Conservation (phyloP, 1,140 invertebrate species). For the Atopsyche davidsoni region DNA sequence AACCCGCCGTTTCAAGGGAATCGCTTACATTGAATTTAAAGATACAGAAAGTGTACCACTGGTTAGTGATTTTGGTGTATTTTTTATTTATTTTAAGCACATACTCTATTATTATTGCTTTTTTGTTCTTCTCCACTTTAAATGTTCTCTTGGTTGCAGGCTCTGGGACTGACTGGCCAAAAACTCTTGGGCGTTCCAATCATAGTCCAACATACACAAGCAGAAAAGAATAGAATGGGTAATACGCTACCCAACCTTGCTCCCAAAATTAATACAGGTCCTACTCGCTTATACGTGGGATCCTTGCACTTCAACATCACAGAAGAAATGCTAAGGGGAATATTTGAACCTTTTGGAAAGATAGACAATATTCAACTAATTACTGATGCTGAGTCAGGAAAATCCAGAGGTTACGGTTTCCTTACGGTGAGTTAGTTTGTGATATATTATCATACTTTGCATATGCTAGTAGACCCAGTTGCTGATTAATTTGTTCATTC, state of each 20-base stretch:
- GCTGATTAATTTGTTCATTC: slow-evolving; percentile 11
- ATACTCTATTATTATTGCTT: no score
- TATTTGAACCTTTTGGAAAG: slow-evolving; percentile 99
- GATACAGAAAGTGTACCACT: slow-evolving; percentile 96
- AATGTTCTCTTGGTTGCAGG: slow-evolving; percentile 51
- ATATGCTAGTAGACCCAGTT: slow-evolving; percentile 27
- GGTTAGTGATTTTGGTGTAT: slow-evolving; percentile 49
- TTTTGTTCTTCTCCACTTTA: slow-evolving; percentile 8
- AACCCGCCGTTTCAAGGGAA: slow-evolving; percentile 97
- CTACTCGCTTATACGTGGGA: slow-evolving; percentile 95
- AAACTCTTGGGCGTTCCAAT: slow-evolving; percentile 96
- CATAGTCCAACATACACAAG: slow-evolving; percentile 96
- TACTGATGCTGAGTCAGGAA: slow-evolving; percentile 88
- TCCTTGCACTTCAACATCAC: slow-evolving; percentile 99
- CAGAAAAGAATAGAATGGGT: slow-evolving; percentile 94
- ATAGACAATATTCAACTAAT: slow-evolving; percentile 96
- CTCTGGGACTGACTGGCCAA: slow-evolving; percentile 93
- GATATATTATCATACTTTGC: slow-evolving; percentile 6
- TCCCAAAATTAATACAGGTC: slow-evolving; percentile 79
- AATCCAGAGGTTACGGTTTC: slow-evolving; percentile 97
- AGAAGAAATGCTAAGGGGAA: slow-evolving; percentile 96
- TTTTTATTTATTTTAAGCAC: slow-evolving; percentile 7
- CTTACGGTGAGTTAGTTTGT: slow-evolving; percentile 75
- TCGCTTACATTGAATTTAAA: slow-evolving; percentile 98
- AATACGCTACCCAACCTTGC: slow-evolving; percentile 77